Conservation (phyloP, 2,113 vertebrate genomes). For the Seriola rivoliana region DNA sequence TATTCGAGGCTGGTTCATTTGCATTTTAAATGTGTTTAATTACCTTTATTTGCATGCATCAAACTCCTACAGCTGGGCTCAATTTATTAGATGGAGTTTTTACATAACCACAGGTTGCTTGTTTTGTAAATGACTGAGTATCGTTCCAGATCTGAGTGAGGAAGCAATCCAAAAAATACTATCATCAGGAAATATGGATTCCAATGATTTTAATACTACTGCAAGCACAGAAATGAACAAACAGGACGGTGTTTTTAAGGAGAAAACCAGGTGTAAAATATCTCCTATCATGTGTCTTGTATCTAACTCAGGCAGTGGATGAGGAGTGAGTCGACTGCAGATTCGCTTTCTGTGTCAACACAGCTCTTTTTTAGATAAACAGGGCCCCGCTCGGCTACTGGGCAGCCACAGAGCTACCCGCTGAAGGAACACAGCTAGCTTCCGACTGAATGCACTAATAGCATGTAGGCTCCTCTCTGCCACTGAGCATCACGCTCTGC, state of each 20-base stretch:
- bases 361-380: constrained; percentile 52
- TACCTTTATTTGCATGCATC: constrained; percentile 62
- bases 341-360: constrained; percentile 37
- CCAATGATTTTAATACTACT: background rate
- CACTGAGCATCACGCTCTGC: constrained; percentile 52
- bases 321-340: constrained; percentile 5
- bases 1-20: constrained; percentile 45
- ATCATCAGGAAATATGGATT: background rate
- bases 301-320: constrained; percentile 10
- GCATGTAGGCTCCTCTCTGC: constrained; percentile 51
- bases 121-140: constrained; percentile 25
- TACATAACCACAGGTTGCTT: constrained; percentile 37
- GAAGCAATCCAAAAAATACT: background rate
- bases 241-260: background rate
- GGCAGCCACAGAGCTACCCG: constrained; percentile 38
- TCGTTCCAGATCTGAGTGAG: constrained; percentile 1
- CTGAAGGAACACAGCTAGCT: constrained; percentile 42
- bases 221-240: background rate
- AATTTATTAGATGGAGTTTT: constrained; percentile 47
- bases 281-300: background rate
- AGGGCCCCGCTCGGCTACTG: constrained; percentile 38
- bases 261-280: background rate
- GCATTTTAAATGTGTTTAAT: constrained; percentile 69
- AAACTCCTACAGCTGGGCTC: constrained; percentile 66
- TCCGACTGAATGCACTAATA: constrained; percentile 62